Percentiles rank a stretch among this genome's conserved stretches.
Evolutionary conservation across 2,888 invertebrate species (phyloP).

Genomic region (Drosophila eohydei): DNA sequence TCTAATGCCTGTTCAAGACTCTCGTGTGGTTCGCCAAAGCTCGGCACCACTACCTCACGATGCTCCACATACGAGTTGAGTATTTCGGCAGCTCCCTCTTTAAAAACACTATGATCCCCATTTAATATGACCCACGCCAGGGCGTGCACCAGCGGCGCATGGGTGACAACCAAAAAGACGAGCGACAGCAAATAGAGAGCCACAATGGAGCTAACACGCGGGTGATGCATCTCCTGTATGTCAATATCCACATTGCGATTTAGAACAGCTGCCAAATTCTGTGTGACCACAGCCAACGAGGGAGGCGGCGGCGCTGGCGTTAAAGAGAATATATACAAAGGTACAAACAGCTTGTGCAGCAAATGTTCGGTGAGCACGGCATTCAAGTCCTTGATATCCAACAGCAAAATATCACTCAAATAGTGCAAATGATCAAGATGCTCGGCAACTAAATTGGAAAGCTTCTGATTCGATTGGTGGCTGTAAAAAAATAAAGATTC

Average conservation of each 20-base stretch:
- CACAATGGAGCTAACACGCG: constrained; percentile 94
- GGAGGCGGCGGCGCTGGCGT: constrained; percentile 86
- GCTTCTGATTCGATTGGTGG: constrained; percentile 94
- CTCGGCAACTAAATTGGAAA: constrained; percentile 97
- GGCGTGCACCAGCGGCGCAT: constrained; percentile 95
- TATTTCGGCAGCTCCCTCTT: constrained; percentile 89
- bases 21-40: constrained; percentile 90
- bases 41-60: constrained; percentile 87
- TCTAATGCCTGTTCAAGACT: constrained; percentile 92
- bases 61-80: constrained; percentile 88
- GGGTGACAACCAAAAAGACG: constrained; percentile 97
- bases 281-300: constrained; percentile 87
- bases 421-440: constrained; percentile 99
- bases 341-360: constrained; percentile 95
- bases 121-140: constrained; percentile 95
- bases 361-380: constrained; percentile 97
- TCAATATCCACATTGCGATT: constrained; percentile 87
- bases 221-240: constrained; percentile 87
- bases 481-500: constrained; percentile 86
- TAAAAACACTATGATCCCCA: constrained; percentile 90
- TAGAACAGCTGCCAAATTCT: constrained; percentile 88
- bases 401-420: constrained; percentile 96
- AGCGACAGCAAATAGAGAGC: constrained; percentile 96
- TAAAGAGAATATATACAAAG: constrained; percentile 96
- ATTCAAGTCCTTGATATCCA: constrained; percentile 96